Evolutionary conservation across 2,113 vertebrate genomes (phyloP).

Genomic region (Hippocampus guttulatus): DNA sequence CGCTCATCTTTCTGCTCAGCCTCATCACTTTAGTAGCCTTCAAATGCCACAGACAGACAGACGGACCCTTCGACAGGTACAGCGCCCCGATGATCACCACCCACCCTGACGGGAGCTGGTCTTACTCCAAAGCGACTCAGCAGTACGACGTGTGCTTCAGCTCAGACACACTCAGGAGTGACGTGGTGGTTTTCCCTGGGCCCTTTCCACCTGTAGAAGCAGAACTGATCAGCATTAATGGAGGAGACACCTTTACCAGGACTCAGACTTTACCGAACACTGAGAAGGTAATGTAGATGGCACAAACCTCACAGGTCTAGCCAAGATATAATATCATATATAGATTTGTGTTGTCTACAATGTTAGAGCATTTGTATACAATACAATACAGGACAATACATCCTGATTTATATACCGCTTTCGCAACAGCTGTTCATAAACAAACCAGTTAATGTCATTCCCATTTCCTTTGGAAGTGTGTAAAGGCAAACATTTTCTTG

Average conservation of each 20-base stretch:
- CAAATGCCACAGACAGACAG: slow-evolving; percentile 52
- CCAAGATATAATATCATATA: neutral
- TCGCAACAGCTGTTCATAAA: neutral
- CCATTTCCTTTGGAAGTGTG: neutral
- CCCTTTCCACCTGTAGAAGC: slow-evolving; percentile 52
- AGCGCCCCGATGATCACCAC: slow-evolving; percentile 58
- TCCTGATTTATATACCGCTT: no score
- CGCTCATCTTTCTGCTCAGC: slow-evolving; percentile 68
- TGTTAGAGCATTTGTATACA: neutral
- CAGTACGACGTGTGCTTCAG: slow-evolving; percentile 69
- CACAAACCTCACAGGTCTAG: neutral
- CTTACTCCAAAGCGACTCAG: slow-evolving; percentile 64
- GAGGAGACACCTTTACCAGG: slow-evolving; percentile 53
- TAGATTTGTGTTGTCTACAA: neutral
- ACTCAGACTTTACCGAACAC: slow-evolving; percentile 61
- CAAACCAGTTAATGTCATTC: neutral
- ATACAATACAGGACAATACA: no score
- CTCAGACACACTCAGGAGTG: slow-evolving; percentile 67
- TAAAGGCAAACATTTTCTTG: neutral
- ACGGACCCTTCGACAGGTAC: slow-evolving; percentile 41
- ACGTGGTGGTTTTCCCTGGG: slow-evolving; percentile 54
- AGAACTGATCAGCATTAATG: slow-evolving; percentile 64
- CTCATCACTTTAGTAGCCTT: slow-evolving; percentile 53
- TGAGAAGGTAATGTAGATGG: slow-evolving; percentile 49
- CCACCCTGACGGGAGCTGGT: slow-evolving; percentile 66